A percentile compares a stretch with the other conserved stretches of the same genome.
phyloP scores from a whole-genome alignment of 2,797 vertebrate genomes.

The Benthosema pterotum region DNA sequence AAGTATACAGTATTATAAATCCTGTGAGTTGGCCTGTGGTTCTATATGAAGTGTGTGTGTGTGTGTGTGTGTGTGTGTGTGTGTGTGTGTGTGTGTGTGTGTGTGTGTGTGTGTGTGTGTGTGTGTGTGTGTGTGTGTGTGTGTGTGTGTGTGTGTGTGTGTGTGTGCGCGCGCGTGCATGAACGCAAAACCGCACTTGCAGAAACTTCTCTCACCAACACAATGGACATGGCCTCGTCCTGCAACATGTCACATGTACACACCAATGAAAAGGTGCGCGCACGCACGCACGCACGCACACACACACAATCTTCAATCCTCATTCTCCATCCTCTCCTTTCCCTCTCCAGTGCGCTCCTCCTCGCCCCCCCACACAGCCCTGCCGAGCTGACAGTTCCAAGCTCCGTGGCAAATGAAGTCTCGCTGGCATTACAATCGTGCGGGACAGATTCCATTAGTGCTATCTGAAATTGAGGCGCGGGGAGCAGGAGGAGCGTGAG shows the following conservation, averaged over 20 bases:
- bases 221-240: constrained; percentile 44
- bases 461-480: constrained; percentile 97
- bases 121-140: constrained; percentile 22
- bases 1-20: no score
- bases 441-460: constrained; percentile 99
- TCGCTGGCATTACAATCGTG: constrained; percentile 97
- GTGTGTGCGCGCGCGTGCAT: background rate
- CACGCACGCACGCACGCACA: background rate
- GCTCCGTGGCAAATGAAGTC: constrained; percentile 99
- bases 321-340: constrained; percentile 37
- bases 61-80: constrained; percentile 13
- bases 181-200: constrained; percentile 29
- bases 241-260: constrained; percentile 27
- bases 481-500: constrained; percentile 83
- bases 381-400: constrained; percentile 94
- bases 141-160: no score
- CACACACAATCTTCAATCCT: background rate
- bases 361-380: constrained; percentile 42
- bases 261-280: no score
- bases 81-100: constrained; percentile 4
- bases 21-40: no score
- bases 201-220: constrained; percentile 38
- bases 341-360: constrained; percentile 69
- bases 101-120: background rate
- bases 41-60: background rate